Evolutionary conservation across 2,888 invertebrate genomes (phyloP), one percentile per base, ranked within the genome.

Genomic region (Sepioteuthis lessoniana): DNA sequence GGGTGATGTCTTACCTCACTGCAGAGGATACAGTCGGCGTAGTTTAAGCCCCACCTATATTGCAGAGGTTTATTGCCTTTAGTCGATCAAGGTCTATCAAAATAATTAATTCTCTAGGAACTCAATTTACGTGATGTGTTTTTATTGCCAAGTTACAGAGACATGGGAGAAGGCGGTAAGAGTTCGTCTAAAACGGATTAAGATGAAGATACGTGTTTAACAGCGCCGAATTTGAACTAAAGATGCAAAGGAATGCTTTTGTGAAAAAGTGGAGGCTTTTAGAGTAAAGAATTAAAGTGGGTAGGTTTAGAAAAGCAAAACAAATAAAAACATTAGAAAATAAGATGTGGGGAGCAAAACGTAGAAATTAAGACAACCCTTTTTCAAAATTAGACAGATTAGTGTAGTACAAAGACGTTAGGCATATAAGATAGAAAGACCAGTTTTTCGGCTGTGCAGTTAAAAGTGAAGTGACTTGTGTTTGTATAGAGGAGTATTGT

Each of bases 81-180:
- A 76, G 76, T 76, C 76, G 76, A 31, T 76, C n/a, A 76, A 76
- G n/a, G 76, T 76, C 76, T 76, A 76, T 76, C 76, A 76, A 76
- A n/a, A 76, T 76, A 76, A 76, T 76, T 76, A 76, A 76, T 76
- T 35, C 16, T n/a, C 76, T 16, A 76, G 4, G n/a, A 76, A 35
- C n/a, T 76, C 76, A 76, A 76, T n/a, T 76, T 10, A n/a, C 16
- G 76, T 76, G 76, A n/a, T 35, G 76, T 76, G n/a, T 35, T 76
- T 76, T 76, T 76, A 76, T 13, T 76, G 76, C 76, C 76, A n/a
- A 35, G n/a, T 76, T n/a, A 76, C 76, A 76, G n/a, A n/a, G n/a
- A 4, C 13, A 13, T 4, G 3, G 25, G 10, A 76, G 19, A 5
- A 10, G 7, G 5, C 16, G 13, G 76, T 10, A 76, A 76, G 76